phyloP scores from a whole-genome alignment of 1,140 invertebrate genomes.

The Hesperophylax magnus region DNA sequence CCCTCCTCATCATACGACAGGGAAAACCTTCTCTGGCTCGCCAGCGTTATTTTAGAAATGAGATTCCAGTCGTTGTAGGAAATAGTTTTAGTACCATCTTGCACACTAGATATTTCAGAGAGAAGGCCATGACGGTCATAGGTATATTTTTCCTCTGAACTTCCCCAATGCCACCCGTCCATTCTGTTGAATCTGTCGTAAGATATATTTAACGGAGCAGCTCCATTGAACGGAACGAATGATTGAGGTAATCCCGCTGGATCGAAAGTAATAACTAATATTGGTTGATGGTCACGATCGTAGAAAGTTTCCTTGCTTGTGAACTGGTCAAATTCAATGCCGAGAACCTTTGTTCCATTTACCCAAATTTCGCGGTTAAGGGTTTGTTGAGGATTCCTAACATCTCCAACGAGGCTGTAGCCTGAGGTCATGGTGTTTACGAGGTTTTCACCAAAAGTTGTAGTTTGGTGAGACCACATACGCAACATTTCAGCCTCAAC shows the following conservation, averaged over 20 bases:
- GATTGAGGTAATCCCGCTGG: constrained; percentile 86
- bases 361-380: constrained; percentile 88
- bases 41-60: constrained; percentile 90
- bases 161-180: constrained; percentile 93
- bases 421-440: constrained; percentile 85
- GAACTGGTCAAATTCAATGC: constrained; percentile 92
- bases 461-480: constrained; percentile 86
- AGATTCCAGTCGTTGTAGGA: constrained; percentile 89
- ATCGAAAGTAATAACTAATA: constrained; percentile 91
- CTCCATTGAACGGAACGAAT: constrained; percentile 81
- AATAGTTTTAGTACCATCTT: constrained; percentile 82
- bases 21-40: constrained; percentile 88
- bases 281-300: constrained; percentile 83
- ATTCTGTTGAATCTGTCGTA: constrained; percentile 94
- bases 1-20: constrained; percentile 91
- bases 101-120: constrained; percentile 84
- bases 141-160: constrained; percentile 85
- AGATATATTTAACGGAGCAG: constrained; percentile 86
- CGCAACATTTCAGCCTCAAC: constrained; percentile 94
- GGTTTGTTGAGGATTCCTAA: constrained; percentile 85
- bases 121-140: constrained; percentile 91
- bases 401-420: constrained; percentile 86
- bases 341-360: constrained; percentile 85
- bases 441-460: constrained; percentile 80
- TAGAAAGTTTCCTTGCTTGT: constrained; percentile 91